phyloP scores from a whole-genome alignment of 1,140 invertebrate species.

The Prorops nasuta region DNA sequence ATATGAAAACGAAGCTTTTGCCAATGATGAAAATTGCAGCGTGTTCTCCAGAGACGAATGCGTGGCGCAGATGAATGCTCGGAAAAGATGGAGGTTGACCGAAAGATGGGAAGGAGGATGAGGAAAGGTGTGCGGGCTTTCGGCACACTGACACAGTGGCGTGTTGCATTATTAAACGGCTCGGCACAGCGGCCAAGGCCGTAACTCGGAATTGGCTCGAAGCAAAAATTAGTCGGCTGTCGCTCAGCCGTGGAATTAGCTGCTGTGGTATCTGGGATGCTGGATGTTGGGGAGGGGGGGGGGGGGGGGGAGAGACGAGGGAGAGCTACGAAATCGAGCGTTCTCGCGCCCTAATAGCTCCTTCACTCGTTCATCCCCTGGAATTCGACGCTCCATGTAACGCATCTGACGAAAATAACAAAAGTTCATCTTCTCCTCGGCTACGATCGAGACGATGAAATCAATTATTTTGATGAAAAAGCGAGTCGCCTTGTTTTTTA shows the following conservation, averaged over 20 bases:
- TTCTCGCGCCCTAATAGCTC: no score
- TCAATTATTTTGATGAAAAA: no score
- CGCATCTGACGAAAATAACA: no score
- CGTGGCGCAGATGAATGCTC: no score
- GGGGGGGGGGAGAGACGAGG: slow-evolving; percentile 2
- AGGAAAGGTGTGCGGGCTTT: slow-evolving; percentile 22
- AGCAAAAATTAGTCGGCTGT: slow-evolving; percentile 35
- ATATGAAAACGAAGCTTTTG: no score
- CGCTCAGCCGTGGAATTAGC: slow-evolving; percentile 30
- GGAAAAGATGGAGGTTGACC: not conserved
- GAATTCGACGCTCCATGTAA: no score
- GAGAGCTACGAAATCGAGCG: slow-evolving; percentile 17
- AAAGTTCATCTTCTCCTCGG: no score
- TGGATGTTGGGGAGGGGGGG: slow-evolving; percentile 7
- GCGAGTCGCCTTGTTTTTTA: no score
- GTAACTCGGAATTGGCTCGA: slow-evolving; percentile 16
- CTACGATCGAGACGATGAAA: no score
- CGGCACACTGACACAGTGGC: slow-evolving; percentile 39
- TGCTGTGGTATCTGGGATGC: slow-evolving; percentile 42
- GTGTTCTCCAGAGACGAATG: no score
- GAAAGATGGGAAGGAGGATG: not conserved
- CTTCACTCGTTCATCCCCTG: no score
- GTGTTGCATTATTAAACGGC: slow-evolving; percentile 32
- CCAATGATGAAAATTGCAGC: no score
- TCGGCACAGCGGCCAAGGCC: slow-evolving; percentile 24